Conservation (phyloP, 2,797 vertebrate species). For the Threskiornis aethiopicus region DNA sequence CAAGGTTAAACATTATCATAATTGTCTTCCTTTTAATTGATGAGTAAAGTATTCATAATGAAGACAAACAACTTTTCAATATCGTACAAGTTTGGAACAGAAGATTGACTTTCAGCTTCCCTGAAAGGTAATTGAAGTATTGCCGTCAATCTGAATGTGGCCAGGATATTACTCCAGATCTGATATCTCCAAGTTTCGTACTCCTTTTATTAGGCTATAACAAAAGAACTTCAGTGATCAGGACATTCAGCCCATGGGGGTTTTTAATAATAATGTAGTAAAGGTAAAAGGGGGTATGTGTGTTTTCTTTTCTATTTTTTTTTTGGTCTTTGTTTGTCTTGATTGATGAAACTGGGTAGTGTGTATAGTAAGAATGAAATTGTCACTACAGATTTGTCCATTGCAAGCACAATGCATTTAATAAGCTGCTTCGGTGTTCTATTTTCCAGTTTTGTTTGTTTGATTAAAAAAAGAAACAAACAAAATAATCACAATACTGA, state of each 20-base stretch:
- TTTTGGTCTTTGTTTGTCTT: not conserved
- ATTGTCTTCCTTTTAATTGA: not conserved
- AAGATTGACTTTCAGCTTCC: not conserved
- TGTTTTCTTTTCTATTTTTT: not conserved
- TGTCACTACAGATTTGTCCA: not conserved
- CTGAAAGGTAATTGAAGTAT: not conserved
- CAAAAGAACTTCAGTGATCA: not conserved
- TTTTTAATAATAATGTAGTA: not conserved
- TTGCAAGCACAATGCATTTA: not conserved
- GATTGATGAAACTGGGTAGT: not conserved
- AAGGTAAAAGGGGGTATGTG: not conserved
- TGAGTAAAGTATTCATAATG: not conserved
- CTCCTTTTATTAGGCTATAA: not conserved
- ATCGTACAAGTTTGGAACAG: not conserved
- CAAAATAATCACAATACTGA: not conserved
- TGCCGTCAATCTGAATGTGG: not conserved
- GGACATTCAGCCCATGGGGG: not conserved
- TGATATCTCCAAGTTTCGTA: not conserved
- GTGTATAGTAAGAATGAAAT: not conserved
- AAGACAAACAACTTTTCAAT: not conserved
- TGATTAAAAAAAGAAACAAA: not conserved
- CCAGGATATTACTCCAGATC: not conserved
- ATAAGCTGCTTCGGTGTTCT: not conserved
- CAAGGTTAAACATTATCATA: not conserved
- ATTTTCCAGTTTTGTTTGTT: not conserved